phyloP scores from a whole-genome alignment of 1,140 invertebrate genomes.

The Brachionus plicatilis region DNA sequence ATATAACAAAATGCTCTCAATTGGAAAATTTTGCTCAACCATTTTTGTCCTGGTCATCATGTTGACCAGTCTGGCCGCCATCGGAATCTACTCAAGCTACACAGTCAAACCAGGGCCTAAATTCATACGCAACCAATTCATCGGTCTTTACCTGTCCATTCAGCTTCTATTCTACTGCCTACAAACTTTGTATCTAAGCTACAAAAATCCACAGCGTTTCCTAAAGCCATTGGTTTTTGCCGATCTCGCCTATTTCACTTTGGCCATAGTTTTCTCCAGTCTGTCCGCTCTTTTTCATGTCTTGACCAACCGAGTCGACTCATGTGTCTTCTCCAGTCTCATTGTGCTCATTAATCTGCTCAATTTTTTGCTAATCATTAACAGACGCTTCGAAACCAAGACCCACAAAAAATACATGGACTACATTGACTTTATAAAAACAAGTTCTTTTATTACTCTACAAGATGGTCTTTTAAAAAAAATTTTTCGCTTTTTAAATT shows the following conservation, averaged over 20 bases:
- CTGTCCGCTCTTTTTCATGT: not conserved
- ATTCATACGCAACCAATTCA: constrained; percentile 13
- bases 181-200: not conserved
- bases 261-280: not conserved
- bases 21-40: not conserved
- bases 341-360: not conserved
- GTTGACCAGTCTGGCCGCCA: not conserved
- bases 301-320: not conserved
- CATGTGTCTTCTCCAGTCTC: not conserved
- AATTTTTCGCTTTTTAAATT: not conserved
- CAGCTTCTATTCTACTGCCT: not conserved
- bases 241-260: not conserved
- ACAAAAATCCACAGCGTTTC: not conserved
- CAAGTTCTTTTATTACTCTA: not conserved
- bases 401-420: not conserved
- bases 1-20: not conserved
- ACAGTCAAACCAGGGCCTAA: not conserved
- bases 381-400: not conserved
- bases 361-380: constrained; percentile 1
- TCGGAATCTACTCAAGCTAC: not conserved
- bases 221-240: not conserved
- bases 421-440: not conserved
- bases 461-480: not conserved
- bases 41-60: not conserved
- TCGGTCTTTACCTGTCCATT: not conserved